These are phyloP conservation scores for Drosophila aldrichi DNA, from an alignment of 2,888 invertebrate species.

Conservation along the genomic window DNA sequence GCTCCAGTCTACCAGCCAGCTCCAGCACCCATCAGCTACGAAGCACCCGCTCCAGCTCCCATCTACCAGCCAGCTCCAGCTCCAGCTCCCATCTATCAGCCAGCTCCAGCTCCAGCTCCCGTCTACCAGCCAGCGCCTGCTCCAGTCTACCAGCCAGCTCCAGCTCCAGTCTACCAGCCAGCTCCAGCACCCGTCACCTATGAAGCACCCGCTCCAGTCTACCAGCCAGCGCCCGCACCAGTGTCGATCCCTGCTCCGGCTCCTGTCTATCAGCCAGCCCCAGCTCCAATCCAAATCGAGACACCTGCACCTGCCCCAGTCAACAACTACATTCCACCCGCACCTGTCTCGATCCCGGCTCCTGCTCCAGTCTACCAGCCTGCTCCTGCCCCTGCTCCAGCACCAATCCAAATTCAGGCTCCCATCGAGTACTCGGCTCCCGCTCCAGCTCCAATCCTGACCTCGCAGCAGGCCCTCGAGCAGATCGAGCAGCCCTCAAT, in stretches of 20 bases:
- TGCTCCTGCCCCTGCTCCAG: background rate
- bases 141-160: slow-evolving; percentile 22
- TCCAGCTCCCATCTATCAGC: slow-evolving; percentile 27
- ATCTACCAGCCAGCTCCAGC: slow-evolving; percentile 23
- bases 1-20: slow-evolving; percentile 26
- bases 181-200: slow-evolving; percentile 26
- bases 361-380: slow-evolving; percentile 29
- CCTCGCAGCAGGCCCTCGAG: slow-evolving; percentile 56
- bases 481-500: slow-evolving; percentile 73
- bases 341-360: slow-evolving; percentile 22
- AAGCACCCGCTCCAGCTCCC: slow-evolving; percentile 26
- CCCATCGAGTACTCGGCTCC: slow-evolving; percentile 29
- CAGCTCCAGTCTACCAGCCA: slow-evolving; percentile 23
- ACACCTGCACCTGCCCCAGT: slow-evolving; percentile 32
- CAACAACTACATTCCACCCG: slow-evolving; percentile 6
- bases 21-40: slow-evolving; percentile 53
- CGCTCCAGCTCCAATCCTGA: slow-evolving; percentile 18
- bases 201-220: slow-evolving; percentile 13
- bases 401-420: slow-evolving; percentile 42
- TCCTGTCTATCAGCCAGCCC: slow-evolving; percentile 16
- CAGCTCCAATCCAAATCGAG: slow-evolving; percentile 19
- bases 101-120: slow-evolving; percentile 33
- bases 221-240: slow-evolving; percentile 36
- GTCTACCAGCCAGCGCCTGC: slow-evolving; percentile 34
- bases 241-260: slow-evolving; percentile 32